Base-by-base conservation (phyloP, 2,888 invertebrate species). In the Atethmia centrago region DNA sequence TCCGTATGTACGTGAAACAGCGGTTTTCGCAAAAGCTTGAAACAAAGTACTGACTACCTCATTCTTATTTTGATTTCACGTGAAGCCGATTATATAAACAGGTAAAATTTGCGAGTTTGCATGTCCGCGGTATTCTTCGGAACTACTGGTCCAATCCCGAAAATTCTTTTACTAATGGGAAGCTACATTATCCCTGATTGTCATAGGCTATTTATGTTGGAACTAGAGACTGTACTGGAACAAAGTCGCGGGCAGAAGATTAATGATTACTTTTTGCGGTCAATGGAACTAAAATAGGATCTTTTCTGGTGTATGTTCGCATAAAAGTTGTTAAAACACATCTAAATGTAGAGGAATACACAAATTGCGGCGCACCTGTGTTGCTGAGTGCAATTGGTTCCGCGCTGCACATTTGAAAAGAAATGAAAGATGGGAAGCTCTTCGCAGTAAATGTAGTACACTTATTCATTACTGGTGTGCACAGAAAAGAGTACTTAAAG, bases 371-470 rank as follows among this genome's bases (percentile, higher is more conserved):
- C 25, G 12, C 79, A 63, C 61, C 47, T 69, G 61, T 31, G 28
- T 51, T 3, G 10, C 59, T 21, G 56, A 75, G 65, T 70, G 80
- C 80, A 79, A 75, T 80, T 80, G 53, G 59, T 74, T 28, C 47
- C 28, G 21, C 64, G 5, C 31, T 31, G 47, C 76, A 58, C 28
- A 16, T 56, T 49, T 80, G n/a, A 75, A 79, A 80, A 80, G 80
- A 80, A 56, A 80, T 79, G 47, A 58, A 64, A 61, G 69, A 80
- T 12, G 31, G 19, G 45, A 7, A 40, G 9, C 66, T 74, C 47
- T 25, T 65, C 31, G 7, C 45, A 55, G 75, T 66, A 66, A 80
- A 75, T 79, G 62, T 79, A 14, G 79, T 36, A 53, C 80, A 65
- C 36, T 63, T 42, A 67, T 55, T 79, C 81, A 80, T 80, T 77